These are phyloP conservation scores for Meloe dianella DNA, from an alignment of 2,888 invertebrate genomes.

Conservation along the genomic window DNA sequence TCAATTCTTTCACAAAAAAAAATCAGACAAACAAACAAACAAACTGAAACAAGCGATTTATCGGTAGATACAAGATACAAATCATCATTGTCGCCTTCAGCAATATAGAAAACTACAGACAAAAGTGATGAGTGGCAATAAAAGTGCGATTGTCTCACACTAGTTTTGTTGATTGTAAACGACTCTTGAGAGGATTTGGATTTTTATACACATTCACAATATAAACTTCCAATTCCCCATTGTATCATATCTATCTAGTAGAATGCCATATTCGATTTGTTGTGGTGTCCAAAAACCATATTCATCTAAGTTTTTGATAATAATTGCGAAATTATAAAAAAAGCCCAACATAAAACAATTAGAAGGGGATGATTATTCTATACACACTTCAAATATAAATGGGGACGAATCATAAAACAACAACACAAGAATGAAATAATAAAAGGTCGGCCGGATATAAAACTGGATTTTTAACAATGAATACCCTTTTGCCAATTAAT, in stretches of 20 bases:
- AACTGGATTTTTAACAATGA: not conserved
- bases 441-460: not conserved
- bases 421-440: not conserved
- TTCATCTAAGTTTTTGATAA: not conserved
- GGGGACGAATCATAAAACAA: not conserved
- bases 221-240: conserved; percentile 1
- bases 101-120: conserved; percentile 8
- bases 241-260: not conserved
- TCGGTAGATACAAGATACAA: not conserved
- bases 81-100: conserved; percentile 9
- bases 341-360: not conserved
- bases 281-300: not conserved
- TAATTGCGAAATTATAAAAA: not conserved
- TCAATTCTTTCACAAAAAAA: not conserved
- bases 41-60: not conserved
- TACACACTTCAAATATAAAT: not conserved
- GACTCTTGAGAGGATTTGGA: conserved; percentile 1
- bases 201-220: conserved; percentile 4
- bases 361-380: not conserved
- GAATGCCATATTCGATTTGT: not conserved
- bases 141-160: conserved; percentile 15
- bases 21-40: not conserved
- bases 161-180: conserved; percentile 9
- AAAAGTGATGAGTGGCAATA: conserved; percentile 27
- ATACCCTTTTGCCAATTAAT: not conserved